Base-by-base conservation (phyloP, 2,113 vertebrate species). In the Cololabis saira region DNA sequence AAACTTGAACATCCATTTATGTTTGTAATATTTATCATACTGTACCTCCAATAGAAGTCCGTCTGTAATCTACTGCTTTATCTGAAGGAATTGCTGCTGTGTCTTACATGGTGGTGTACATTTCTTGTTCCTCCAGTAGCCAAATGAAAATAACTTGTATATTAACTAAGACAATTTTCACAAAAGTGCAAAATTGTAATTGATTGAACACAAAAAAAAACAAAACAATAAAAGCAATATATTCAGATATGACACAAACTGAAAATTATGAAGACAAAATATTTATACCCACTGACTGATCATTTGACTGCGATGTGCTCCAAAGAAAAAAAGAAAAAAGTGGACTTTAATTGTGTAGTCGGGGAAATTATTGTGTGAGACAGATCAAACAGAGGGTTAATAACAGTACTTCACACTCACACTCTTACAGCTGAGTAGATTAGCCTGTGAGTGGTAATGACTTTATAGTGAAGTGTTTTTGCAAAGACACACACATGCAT, bases 311-410 rank as follows among this genome's bases (percentile, higher is more conserved):
- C 12, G 24, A 27, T 5, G 24, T 27, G 24, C 6, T 37, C 33
- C 5, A 3, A 37, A 37, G 33, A 37, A 7, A 37, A 11, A 7
- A 37, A 9, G 33, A 55, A 50, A 75, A 55, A 71, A 58, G 87
- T 92, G 5, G 78, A 82, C 89, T 92, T 95, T 95, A 93, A 88
- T 92, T 94, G 92, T 90, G 90, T 94, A 94, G 88, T 87, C 88
- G 80, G 87, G 90, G 87, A 95, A 95, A 94, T 95, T 87, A 95
- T 88, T 89, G 88, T 89, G 90, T 79, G 82, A 88, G 92, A 86
- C 85, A 91, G 93, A 95, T 95, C 93, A 96, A 94, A 95, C 89
- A 92, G 43, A 52, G 91, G 90, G 88, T 92, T 94, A 94, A 95
- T 95, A 93, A 92, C 74, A 89, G 89, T 87, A 92, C 87, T 90